Evolutionary conservation across 2,113 vertebrate genomes (phyloP).

Genomic region (Dicaeum eximium): DNA sequence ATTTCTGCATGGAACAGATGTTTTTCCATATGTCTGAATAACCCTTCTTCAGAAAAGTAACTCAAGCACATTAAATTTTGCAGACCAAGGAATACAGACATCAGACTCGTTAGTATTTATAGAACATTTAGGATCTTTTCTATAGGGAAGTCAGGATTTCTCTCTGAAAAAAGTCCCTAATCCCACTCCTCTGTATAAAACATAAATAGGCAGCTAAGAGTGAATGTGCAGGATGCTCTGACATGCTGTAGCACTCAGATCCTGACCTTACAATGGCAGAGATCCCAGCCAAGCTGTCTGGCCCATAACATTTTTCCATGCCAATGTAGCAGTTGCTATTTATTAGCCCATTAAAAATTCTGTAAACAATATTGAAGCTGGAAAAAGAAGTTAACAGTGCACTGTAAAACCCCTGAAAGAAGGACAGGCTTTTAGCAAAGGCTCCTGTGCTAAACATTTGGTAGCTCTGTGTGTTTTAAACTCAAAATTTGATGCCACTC

Average conservation of each 20-base stretch:
- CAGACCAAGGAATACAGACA: not conserved
- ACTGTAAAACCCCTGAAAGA: not conserved
- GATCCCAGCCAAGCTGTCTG: not conserved
- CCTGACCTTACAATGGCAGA: not conserved
- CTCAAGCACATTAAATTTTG: not conserved
- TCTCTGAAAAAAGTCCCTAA: not conserved
- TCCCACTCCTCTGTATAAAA: not conserved
- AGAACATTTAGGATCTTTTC: not conserved
- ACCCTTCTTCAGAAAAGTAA: conserved; percentile 29
- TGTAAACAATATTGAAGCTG: not conserved
- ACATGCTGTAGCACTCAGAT: not conserved
- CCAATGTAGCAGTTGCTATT: not conserved
- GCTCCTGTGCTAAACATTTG: not conserved
- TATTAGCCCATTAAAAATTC: not conserved
- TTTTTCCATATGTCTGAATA: conserved; percentile 47
- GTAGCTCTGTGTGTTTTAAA: not conserved
- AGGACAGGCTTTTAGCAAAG: not conserved
- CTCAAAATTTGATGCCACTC: not conserved
- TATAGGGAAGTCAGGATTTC: not conserved
- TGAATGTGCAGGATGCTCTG: not conserved
- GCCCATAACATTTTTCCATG: not conserved
- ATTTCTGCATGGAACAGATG: conserved; percentile 40
- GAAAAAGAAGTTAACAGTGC: not conserved
- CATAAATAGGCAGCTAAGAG: not conserved
- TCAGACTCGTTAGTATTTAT: not conserved